These are phyloP conservation scores for Hanleya hanleyi DNA, from an alignment of 2,888 invertebrate genomes.

Conservation along the genomic window DNA sequence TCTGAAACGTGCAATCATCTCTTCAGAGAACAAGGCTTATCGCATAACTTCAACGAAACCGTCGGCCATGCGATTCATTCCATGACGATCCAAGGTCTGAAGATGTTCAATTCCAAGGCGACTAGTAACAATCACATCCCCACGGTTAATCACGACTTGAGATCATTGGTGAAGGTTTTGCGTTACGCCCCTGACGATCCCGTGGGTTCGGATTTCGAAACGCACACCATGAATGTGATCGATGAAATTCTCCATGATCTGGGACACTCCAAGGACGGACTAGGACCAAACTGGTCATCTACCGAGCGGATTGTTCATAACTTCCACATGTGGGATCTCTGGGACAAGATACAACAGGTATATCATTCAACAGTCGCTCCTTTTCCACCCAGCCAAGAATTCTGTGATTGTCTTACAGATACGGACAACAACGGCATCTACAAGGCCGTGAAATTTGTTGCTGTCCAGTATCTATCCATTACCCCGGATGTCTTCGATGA, in stretches of 20 bases:
- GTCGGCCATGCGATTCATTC: conserved; percentile 59
- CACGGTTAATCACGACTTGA: conserved; percentile 56
- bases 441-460: conserved; percentile 52
- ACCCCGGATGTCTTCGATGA: conserved; percentile 62
- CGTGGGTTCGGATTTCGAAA: conserved; percentile 42
- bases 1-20: neutral
- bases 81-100: conserved; percentile 30
- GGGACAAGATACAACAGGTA: conserved; percentile 31
- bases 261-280: conserved; percentile 54
- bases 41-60: conserved; percentile 51
- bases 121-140: conserved; percentile 50
- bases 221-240: conserved; percentile 51
- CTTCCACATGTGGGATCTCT: conserved; percentile 62
- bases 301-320: conserved; percentile 57
- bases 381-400: conserved; percentile 37
- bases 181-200: conserved; percentile 47
- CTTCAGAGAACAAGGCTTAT: conserved; percentile 23
- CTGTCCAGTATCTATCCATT: conserved; percentile 57
- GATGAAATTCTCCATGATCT: conserved; percentile 52
- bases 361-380: conserved; percentile 34
- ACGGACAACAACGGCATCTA: conserved; percentile 52
- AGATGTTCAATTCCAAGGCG: conserved; percentile 47
- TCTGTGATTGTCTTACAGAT: conserved; percentile 51
- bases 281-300: conserved; percentile 60
- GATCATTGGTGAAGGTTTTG: conserved; percentile 37